These are phyloP conservation scores for Dreissena polymorpha DNA, from an alignment of 1,140 invertebrate species.

Conservation along the genomic window DNA sequence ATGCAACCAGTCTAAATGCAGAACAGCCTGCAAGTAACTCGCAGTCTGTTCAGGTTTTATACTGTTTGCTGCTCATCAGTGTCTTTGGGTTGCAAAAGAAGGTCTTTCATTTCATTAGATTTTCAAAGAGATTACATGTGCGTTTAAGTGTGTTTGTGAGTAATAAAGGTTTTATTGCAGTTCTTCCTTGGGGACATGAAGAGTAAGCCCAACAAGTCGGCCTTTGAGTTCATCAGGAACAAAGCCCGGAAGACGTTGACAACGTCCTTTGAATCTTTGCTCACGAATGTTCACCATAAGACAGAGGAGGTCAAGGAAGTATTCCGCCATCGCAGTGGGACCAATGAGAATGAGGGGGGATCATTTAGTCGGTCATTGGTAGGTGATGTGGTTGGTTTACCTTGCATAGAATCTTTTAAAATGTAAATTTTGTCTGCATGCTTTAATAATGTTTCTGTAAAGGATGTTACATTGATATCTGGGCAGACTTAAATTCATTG, in stretches of 20 bases:
- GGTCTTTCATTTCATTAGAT: too few relatives aligned
- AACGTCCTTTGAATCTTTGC: slow-evolving; percentile 79
- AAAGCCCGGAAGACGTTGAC: slow-evolving; percentile 80
- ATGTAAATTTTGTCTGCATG: too few relatives aligned
- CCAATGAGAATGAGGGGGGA: slow-evolving; percentile 69
- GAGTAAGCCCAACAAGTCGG: slow-evolving; percentile 53
- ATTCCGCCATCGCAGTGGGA: slow-evolving; percentile 66
- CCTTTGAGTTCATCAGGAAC: slow-evolving; percentile 76
- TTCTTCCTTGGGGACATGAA: slow-evolving; percentile 69
- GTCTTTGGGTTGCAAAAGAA: too few relatives aligned
- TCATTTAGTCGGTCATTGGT: slow-evolving; percentile 62
- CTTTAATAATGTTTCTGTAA: too few relatives aligned
- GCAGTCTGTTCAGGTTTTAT: too few relatives aligned
- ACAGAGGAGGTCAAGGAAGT: slow-evolving; percentile 56
- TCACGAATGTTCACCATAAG: slow-evolving; percentile 68
- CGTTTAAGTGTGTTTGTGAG: too few relatives aligned
- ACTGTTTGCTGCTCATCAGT: too few relatives aligned
- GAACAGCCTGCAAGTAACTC: too few relatives aligned
- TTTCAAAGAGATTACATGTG: too few relatives aligned
- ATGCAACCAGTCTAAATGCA: too few relatives aligned
- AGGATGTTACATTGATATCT: too few relatives aligned
- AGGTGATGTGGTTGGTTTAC: slow-evolving; percentile 23
- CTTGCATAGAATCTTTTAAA: slow-evolving; percentile 9
- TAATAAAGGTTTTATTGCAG: slow-evolving; percentile 55
- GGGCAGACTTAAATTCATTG: too few relatives aligned